Evolutionary conservation across 1,140 invertebrate genomes (phyloP).

Genomic region (Drosophila orena): DNA sequence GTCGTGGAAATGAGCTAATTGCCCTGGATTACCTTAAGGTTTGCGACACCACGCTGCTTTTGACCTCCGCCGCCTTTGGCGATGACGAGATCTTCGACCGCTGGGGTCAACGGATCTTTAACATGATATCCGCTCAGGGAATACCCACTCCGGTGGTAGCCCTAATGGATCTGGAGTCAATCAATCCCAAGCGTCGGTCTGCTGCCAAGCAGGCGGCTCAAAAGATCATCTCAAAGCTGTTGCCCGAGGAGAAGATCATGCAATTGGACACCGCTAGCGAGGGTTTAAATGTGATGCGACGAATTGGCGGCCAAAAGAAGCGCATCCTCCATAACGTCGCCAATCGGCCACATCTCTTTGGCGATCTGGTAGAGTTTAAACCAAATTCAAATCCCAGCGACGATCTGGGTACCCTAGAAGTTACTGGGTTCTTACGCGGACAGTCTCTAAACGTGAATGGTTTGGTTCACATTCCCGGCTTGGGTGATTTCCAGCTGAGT

Average conservation of each 20-base stretch:
- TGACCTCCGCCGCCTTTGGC: slow-evolving; percentile 88
- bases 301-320: slow-evolving; percentile 93
- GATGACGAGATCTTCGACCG: slow-evolving; percentile 88
- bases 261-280: slow-evolving; percentile 91
- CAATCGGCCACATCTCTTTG: slow-evolving; percentile 91
- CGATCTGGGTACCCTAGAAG: slow-evolving; percentile 90
- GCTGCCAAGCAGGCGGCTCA: slow-evolving; percentile 91
- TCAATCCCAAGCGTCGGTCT: slow-evolving; percentile 90
- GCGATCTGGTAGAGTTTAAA: slow-evolving; percentile 91
- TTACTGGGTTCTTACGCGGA: slow-evolving; percentile 94
- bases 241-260: slow-evolving; percentile 93
- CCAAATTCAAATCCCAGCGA: slow-evolving; percentile 86
- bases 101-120: slow-evolving; percentile 91
- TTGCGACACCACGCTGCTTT: slow-evolving; percentile 92
- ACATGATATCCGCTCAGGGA: slow-evolving; percentile 92
- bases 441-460: slow-evolving; percentile 93
- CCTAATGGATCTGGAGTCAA: slow-evolving; percentile 90
- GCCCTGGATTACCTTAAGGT: slow-evolving; percentile 94
- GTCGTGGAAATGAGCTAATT: slow-evolving; percentile 89
- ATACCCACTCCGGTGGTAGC: slow-evolving; percentile 92
- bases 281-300: slow-evolving; percentile 91
- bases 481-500: slow-evolving; percentile 96
- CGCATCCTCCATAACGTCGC: slow-evolving; percentile 90
- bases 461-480: slow-evolving; percentile 94
- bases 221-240: slow-evolving; percentile 90